Conservation (phyloP, 1,140 invertebrate species). For the Calephelis virginiensis region DNA sequence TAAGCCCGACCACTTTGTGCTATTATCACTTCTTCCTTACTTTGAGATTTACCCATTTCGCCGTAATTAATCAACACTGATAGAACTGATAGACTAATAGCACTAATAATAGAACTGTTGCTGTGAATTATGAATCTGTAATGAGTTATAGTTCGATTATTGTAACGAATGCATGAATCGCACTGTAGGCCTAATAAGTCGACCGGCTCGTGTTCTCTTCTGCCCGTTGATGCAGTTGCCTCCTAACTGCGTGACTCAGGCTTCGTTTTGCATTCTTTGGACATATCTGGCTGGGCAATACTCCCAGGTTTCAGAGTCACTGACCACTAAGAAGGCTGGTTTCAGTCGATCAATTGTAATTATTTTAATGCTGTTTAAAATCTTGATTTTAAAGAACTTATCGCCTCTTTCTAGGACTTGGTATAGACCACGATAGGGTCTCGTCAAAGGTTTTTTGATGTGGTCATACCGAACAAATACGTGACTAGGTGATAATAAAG, state of each 20-base stretch:
- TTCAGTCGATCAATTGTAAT: conserved; percentile 21
- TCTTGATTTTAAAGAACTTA: conserved; percentile 21
- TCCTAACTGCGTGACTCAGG: neutral
- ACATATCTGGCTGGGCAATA: neutral
- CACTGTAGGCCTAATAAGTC: neutral
- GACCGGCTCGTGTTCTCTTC: neutral
- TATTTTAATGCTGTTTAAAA: conserved; percentile 5
- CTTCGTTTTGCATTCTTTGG: neutral
- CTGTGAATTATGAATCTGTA: no score
- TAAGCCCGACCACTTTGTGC: neutral
- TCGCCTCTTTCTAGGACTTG: conserved; percentile 18
- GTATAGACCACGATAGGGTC: conserved; percentile 6
- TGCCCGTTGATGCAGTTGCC: neutral
- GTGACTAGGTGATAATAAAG: conserved; percentile 15
- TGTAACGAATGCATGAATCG: neutral
- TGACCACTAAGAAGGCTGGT: conserved; percentile 16
- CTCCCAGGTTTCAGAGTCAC: neutral
- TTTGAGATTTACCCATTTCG: neutral
- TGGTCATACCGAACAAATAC: conserved; percentile 20
- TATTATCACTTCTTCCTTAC: neutral
- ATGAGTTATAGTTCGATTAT: no score
- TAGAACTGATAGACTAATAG: no score
- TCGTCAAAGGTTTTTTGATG: conserved; percentile 15
- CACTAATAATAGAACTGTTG: no score
- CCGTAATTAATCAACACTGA: neutral